These are phyloP conservation scores for Oryzias sinensis DNA, from an alignment of 2,797 vertebrate genomes.

Conservation along the genomic window DNA sequence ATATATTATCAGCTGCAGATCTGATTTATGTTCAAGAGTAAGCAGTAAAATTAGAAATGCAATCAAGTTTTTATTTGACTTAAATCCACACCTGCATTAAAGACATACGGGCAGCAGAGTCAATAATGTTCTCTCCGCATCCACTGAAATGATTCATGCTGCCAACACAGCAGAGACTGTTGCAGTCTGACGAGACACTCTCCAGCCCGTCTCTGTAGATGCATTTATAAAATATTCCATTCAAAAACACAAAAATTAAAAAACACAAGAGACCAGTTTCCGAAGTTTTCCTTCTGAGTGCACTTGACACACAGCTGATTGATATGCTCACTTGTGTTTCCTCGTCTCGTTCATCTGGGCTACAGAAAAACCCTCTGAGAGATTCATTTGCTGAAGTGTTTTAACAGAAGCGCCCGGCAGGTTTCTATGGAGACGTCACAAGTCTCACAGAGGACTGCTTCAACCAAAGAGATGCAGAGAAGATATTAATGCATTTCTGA, in stretches of 20 bases:
- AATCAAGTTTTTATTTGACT: too few species aligned
- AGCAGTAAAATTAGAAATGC: too few species aligned
- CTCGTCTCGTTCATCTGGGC: slow-evolving; percentile 39
- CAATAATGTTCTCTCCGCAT: slow-evolving; percentile 28
- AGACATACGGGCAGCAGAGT: slow-evolving; percentile 14
- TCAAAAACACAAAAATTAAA: slow-evolving; percentile 5
- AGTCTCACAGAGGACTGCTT: slow-evolving; percentile 57
- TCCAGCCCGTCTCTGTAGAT: slow-evolving; percentile 2
- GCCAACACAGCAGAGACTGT: slow-evolving; percentile 39
- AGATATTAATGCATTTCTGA: slow-evolving; percentile 51
- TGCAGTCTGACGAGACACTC: slow-evolving; percentile 32
- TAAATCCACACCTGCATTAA: too few species aligned
- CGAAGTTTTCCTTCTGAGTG: slow-evolving; percentile 17
- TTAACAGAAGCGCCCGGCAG: slow-evolving; percentile 53
- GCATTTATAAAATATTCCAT: not conserved
- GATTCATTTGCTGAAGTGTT: slow-evolving; percentile 55
- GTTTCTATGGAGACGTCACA: slow-evolving; percentile 79
- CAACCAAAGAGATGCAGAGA: slow-evolving; percentile 54
- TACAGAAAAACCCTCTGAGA: slow-evolving; percentile 47
- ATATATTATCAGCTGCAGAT: too few species aligned
- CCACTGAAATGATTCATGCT: slow-evolving; percentile 51
- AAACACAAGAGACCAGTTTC: slow-evolving; percentile 2
- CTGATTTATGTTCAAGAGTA: too few species aligned
- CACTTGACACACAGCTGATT: slow-evolving; percentile 33
- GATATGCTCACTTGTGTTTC: slow-evolving; percentile 32